phyloP scores from a whole-genome alignment of 2,888 invertebrate species.

The Papilio gigon region DNA sequence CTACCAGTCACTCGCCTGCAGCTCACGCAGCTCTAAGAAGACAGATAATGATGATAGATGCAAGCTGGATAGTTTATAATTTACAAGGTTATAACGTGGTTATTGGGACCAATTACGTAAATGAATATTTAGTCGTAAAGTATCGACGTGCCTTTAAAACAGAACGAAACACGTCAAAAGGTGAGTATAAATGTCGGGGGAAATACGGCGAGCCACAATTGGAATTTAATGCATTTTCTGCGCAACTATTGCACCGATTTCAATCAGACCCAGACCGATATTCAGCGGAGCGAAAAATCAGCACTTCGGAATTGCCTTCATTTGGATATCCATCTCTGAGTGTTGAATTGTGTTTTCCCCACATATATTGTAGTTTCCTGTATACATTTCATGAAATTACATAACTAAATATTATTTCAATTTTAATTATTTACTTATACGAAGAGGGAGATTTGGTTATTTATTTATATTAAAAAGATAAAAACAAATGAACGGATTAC shows the following conservation, averaged over 20 bases:
- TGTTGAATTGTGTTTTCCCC: slow-evolving; percentile 35
- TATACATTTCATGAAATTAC: background rate
- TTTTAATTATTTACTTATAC: background rate
- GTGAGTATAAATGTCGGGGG: slow-evolving; percentile 21
- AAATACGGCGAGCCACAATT: slow-evolving; percentile 38
- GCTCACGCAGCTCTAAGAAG: no score
- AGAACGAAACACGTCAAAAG: background rate
- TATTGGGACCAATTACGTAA: background rate
- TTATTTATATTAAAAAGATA: no score
- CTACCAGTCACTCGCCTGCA: no score
- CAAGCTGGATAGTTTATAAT: no score
- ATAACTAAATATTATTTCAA: background rate
- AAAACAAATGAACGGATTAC: no score
- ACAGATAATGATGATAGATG: no score
- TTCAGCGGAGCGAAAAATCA: slow-evolving; percentile 79
- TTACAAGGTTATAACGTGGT: no score
- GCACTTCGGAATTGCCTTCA: slow-evolving; percentile 81
- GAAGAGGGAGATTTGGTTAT: no score
- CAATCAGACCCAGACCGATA: slow-evolving; percentile 79
- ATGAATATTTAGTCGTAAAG: background rate
- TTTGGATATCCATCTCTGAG: slow-evolving; percentile 70
- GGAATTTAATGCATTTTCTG: slow-evolving; percentile 50
- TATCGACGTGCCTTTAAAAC: background rate
- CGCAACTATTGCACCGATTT: slow-evolving; percentile 60
- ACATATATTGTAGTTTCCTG: slow-evolving; percentile 41